phyloP scores from a whole-genome alignment of 2,888 invertebrate genomes.

The Gastrophysa polygoni region DNA sequence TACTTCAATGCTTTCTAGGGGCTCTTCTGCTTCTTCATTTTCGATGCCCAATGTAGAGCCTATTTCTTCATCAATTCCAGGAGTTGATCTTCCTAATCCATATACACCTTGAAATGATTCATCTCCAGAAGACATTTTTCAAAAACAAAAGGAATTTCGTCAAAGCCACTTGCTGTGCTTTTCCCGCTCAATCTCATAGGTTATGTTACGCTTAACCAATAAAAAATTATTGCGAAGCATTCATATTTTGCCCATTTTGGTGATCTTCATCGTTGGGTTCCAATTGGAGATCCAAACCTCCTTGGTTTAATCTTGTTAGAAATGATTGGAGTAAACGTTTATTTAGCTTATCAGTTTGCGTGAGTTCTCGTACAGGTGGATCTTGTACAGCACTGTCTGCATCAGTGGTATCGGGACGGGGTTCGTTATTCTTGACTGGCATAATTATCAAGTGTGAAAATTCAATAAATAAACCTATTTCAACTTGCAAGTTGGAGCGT shows the following conservation, averaged over 20 bases:
- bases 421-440: background rate
- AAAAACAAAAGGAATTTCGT: no score
- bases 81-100: conserved; percentile 32
- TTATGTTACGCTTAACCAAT: conserved; percentile 33
- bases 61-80: conserved; percentile 19
- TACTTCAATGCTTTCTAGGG: conserved; percentile 37
- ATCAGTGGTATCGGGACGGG: background rate
- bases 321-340: conserved; percentile 69
- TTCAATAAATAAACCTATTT: no score
- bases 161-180: no score
- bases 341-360: conserved; percentile 70
- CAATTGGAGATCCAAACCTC: conserved; percentile 27
- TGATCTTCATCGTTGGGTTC: background rate
- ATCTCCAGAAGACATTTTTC: no score
- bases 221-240: conserved; percentile 5
- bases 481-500: no score
- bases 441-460: background rate
- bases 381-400: background rate
- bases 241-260: background rate
- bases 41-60: background rate
- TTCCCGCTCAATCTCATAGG: conserved; percentile 34
- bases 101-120: conserved; percentile 28
- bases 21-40: conserved; percentile 31
- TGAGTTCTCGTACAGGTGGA: conserved; percentile 51
- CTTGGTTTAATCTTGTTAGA: conserved; percentile 64